Conservation (phyloP, 2,797 vertebrate genomes). For the Pteropus rufus region DNA sequence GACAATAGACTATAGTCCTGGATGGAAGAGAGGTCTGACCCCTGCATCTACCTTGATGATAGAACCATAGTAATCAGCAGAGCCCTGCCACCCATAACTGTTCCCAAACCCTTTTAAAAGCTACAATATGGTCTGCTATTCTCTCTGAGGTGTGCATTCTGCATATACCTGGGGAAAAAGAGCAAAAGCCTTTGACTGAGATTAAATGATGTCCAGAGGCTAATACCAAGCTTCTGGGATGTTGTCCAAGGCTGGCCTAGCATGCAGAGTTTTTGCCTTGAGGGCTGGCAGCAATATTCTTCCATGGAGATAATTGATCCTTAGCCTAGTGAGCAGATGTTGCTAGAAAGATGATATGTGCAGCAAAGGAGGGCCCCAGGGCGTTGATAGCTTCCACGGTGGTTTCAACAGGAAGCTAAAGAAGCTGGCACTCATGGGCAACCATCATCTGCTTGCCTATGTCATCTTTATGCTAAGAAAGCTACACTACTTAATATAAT, state of each 20-base stretch:
- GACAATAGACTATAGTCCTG: background rate
- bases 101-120: background rate
- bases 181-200: background rate
- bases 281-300: background rate
- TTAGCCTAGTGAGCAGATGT: conserved; percentile 34
- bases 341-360: background rate
- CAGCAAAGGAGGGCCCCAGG: background rate
- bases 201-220: conserved; percentile 41
- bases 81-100: background rate
- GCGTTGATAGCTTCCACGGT: background rate
- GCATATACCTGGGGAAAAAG: background rate
- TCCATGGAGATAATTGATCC: background rate
- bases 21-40: background rate
- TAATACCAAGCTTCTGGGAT: conserved; percentile 26
- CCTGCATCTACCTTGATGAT: no score
- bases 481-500: background rate
- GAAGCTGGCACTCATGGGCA: background rate
- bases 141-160: background rate
- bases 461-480: background rate
- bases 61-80: background rate
- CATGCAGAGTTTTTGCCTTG: background rate
- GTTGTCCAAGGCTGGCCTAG: background rate
- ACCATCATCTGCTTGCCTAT: background rate
- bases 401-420: background rate
- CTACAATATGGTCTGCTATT: background rate